Conservation (phyloP, 2,888 invertebrate genomes). For the Sphaeridia pumilis region DNA sequence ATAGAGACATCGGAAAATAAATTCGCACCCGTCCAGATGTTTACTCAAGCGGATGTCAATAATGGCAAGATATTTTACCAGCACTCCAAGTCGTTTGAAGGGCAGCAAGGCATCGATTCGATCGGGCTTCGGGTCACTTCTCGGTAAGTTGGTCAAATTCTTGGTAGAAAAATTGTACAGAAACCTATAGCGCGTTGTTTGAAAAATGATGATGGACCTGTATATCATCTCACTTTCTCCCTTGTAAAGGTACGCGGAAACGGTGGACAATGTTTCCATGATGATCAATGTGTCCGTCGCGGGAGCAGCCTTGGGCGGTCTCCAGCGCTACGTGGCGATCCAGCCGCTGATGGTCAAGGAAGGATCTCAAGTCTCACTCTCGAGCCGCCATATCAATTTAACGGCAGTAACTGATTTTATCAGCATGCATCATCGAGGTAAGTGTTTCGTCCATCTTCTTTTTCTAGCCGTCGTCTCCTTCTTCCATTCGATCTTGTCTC, state of each 20-base stretch:
- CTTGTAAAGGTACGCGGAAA: conserved; percentile 28
- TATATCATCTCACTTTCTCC: background rate
- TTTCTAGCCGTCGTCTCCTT: background rate
- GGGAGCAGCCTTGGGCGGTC: conserved; percentile 34
- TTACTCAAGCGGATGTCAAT: conserved; percentile 34
- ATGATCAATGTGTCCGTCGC: conserved; percentile 34
- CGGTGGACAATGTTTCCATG: conserved; percentile 31
- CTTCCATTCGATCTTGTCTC: background rate
- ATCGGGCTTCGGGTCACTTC: conserved; percentile 31
- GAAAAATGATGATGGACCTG: conserved; percentile 2
- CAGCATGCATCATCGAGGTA: conserved; percentile 34
- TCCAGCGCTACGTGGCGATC: conserved; percentile 33
- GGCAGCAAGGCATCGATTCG: conserved; percentile 27
- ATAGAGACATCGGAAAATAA: conserved; percentile 28
- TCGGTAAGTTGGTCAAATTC: conserved; percentile 24
- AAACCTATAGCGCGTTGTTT: too few relatives aligned
- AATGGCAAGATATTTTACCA: conserved; percentile 35
- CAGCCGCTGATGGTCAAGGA: conserved; percentile 29
- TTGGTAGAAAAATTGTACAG: background rate
- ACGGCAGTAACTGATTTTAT: conserved; percentile 35
- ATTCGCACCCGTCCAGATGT: conserved; percentile 26
- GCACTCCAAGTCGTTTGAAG: conserved; percentile 28
- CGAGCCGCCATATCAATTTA: conserved; percentile 32
- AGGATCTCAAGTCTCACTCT: conserved; percentile 32
- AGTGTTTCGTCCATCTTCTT: conserved; percentile 7